Evolutionary conservation across 2,888 invertebrate genomes (phyloP).

Genomic region (Xestia xanthographa): DNA sequence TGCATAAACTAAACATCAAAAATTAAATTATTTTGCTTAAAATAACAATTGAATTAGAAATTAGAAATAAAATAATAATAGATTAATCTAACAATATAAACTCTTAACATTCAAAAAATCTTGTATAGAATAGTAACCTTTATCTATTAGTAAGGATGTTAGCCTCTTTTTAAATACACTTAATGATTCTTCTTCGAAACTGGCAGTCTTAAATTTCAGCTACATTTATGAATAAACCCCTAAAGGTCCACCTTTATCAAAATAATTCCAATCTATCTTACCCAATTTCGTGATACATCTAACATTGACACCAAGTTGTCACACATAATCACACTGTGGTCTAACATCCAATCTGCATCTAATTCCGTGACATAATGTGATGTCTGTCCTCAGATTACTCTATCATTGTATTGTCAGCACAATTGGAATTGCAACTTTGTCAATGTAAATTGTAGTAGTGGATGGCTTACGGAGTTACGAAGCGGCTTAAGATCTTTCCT

Average conservation of each 20-base stretch:
- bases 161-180: too few relatives aligned
- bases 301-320: constrained; percentile 1
- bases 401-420: constrained; percentile 47
- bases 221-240: not conserved
- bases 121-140: too few relatives aligned
- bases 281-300: not conserved
- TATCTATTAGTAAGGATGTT: too few relatives aligned
- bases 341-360: constrained; percentile 67
- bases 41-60: too few relatives aligned
- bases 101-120: too few relatives aligned
- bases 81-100: too few relatives aligned
- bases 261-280: not conserved
- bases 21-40: too few relatives aligned
- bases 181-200: too few relatives aligned
- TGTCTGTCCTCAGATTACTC: constrained; percentile 50
- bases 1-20: too few relatives aligned
- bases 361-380: constrained; percentile 65
- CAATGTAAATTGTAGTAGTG: constrained; percentile 60
- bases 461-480: constrained; percentile 12
- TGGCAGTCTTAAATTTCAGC: not conserved
- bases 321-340: constrained; percentile 16
- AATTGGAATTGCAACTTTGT: constrained; percentile 65
- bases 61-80: too few relatives aligned
- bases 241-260: not conserved
- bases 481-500: not conserved